Base-by-base conservation (phyloP, 2,888 invertebrate species). In the Morinoia aosen region DNA sequence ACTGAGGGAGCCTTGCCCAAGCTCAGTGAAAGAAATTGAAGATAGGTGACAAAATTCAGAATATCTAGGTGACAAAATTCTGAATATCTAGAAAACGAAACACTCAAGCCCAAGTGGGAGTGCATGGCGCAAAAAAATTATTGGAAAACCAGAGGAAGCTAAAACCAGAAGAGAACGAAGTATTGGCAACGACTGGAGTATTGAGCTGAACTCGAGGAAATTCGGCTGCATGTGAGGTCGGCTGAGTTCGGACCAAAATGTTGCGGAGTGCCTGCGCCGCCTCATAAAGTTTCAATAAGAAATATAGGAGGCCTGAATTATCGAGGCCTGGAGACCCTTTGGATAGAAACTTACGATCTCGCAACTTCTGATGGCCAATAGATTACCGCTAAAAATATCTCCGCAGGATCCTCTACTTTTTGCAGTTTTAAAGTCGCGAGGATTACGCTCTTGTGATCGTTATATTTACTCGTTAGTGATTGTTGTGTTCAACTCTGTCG, bases 321-420 rank as follows among this genome's bases (percentile, higher is more conserved):
- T 93, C 57, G 93, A 12, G 48, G 57, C 57, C 57, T 58, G 48
- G 57, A 48, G 56, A 93, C 57, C 93, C 48, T 93, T 58, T 57
- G 93, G 93, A 93, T 93, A 33, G 57, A 57, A 93, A 93, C 93
- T 93, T 93, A 93, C 93, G 93, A 93, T 39, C 57, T 48, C n/a
- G 93, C 56, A 93, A 93, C 93, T 93, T 93, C 57, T 93, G 93
- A 93, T 93, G 93, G 93, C 93, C 93, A 33, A 93, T 93, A 93
- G 93, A 93, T 93, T 93, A 48, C 93, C 93, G 12, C 48, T 93
- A 93, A 93, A 93, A 93, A 93, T 93, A 56, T 57, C 93, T 93
- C n/a, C 57, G 48, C 91, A 33, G 14, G 33, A 33, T 57, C 12
- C 57, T 12, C 93, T 25, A 33, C 56, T 19, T 93, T 93, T 57